Base-by-base conservation (phyloP, 2,797 vertebrate genomes). In the Megalops cyprinoides region DNA sequence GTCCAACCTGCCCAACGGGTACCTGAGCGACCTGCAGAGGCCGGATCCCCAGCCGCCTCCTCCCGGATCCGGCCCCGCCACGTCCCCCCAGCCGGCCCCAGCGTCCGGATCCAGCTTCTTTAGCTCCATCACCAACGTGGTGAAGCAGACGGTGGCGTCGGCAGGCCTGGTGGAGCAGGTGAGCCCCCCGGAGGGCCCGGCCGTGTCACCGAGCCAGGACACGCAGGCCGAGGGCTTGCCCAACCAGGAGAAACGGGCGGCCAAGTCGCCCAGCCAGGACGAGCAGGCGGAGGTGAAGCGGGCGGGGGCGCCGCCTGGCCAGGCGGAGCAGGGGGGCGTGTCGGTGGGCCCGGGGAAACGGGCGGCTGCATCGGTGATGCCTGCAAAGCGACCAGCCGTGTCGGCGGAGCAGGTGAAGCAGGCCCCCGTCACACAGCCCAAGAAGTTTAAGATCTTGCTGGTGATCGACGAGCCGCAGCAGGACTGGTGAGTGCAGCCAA, bases 1-100 rank as follows among this genome's bases (percentile, higher is more conserved):
- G 92, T 97, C 97, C 89, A 98, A 99, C 93, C 96, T 98, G 87
- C 97, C 97, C 88, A 98, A 98, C 90, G 97, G 97, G 90, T 99
- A 99, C 94, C 97, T 99, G 95, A 97, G 96, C 51, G 97, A 98
- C 92, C 95, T 98, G 88, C 97, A 99, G 94, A 96, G 97, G 91
- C 95, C 97, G 0, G 97, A 99, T 86, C 95, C 95, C 56, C 96
- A 96, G 74, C 95, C 97, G 28, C 91, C 95, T 79, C 85, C 94
- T 39, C 86, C 92, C 0, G 83, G 80, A 78, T 51, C 73, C 46
- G 73, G 85, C 90, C 8, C 83, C 90, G 25, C 79, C 87, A 28
- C 82, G 79, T 73, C 86, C 92, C 78, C 81, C 94, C 93, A 87
- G 82, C 93, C 87, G 93, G 89, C 83, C 85, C 97, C 96, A 89